These are phyloP conservation scores for Yoshiicerus persimilis DNA, from an alignment of 1,140 invertebrate genomes.

Conservation along the genomic window DNA sequence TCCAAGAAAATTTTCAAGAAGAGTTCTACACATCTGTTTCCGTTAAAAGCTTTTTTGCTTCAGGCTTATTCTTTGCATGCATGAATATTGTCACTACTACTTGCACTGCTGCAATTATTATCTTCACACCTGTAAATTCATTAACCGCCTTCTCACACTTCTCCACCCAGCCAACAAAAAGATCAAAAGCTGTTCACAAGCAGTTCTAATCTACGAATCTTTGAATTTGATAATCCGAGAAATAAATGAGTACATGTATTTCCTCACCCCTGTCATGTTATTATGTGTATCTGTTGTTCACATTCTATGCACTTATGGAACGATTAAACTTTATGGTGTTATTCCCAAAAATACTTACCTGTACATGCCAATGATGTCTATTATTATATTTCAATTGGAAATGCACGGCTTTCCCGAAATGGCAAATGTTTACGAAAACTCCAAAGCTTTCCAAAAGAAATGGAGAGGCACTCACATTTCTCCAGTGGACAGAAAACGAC, in stretches of 20 bases:
- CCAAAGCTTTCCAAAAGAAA: neutral
- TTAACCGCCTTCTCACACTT: neutral
- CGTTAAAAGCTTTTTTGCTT: neutral
- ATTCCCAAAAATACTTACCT: neutral
- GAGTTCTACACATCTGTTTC: neutral
- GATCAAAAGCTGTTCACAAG: neutral
- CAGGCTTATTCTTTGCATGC: neutral
- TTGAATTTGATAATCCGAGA: neutral
- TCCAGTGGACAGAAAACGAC: neutral
- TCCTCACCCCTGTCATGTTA: neutral
- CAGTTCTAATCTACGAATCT: neutral
- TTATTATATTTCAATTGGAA: neutral
- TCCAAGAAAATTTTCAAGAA: neutral
- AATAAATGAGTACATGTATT: neutral
- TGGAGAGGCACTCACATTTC: neutral
- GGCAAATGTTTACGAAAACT: neutral
- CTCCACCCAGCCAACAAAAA: neutral
- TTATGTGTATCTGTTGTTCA: neutral
- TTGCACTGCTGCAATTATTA: neutral
- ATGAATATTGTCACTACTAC: neutral
- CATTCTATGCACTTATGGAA: neutral
- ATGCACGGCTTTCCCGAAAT: neutral
- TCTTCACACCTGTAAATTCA: neutral
- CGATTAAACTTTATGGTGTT: neutral
- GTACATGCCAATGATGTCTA: neutral